Evolutionary conservation across 2,888 invertebrate species (phyloP).

Genomic region (Crepidodera aurea): DNA sequence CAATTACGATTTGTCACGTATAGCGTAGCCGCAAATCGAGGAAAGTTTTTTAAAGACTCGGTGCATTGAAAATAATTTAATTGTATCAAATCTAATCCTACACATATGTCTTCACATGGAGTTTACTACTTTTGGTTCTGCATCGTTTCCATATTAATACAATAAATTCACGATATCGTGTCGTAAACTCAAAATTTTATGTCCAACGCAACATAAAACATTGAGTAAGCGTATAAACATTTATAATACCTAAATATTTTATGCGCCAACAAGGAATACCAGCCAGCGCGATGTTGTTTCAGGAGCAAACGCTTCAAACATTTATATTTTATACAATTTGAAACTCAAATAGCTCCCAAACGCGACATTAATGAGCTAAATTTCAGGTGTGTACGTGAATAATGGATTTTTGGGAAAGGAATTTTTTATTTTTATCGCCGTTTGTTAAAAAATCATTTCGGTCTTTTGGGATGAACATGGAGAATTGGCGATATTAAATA

Average conservation of each 20-base stretch:
- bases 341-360: background rate
- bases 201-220: conserved; percentile 2
- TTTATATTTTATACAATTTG: conserved; percentile 5
- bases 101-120: too few relatives aligned
- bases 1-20: too few relatives aligned
- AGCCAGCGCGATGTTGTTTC: background rate
- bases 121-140: too few relatives aligned
- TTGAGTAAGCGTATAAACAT: conserved; percentile 2
- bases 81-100: too few relatives aligned
- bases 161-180: background rate
- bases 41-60: too few relatives aligned
- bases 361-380: conserved; percentile 9
- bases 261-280: conserved; percentile 5
- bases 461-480: too few relatives aligned
- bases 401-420: background rate
- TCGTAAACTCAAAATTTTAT: conserved; percentile 9
- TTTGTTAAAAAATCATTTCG: background rate
- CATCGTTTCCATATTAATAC: background rate
- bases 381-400: conserved; percentile 8
- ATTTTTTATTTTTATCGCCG: background rate
- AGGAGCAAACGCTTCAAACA: conserved; percentile 1
- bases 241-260: conserved; percentile 8
- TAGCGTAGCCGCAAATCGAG: too few relatives aligned
- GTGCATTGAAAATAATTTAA: too few relatives aligned
- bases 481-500: too few relatives aligned